These are phyloP conservation scores for Coenonympha arcania DNA, from an alignment of 2,888 invertebrate genomes.

Conservation along the genomic window DNA sequence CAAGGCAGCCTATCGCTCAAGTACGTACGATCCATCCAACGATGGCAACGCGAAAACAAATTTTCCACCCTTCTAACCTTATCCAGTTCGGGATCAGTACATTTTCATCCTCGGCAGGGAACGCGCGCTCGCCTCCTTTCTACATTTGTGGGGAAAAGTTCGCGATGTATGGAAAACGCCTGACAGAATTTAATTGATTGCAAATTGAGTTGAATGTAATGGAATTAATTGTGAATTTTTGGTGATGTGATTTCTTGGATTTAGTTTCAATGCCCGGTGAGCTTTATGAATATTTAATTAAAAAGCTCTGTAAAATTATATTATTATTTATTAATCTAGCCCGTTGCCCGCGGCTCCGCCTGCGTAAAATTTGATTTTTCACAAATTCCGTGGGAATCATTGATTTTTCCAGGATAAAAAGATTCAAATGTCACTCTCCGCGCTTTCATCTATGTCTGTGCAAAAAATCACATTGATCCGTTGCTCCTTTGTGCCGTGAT, in stretches of 20 bases:
- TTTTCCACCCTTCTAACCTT: constrained; percentile 8
- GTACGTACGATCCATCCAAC: not conserved
- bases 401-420: too few species aligned
- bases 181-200: not conserved
- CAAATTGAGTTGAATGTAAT: not conserved
- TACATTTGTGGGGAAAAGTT: constrained; percentile 6
- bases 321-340: too few species aligned
- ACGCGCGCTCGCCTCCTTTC: not conserved
- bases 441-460: too few species aligned
- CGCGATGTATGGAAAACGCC: constrained; percentile 2
- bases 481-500: too few species aligned
- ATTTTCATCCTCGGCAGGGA: constrained; percentile 2
- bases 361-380: too few species aligned
- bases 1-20: too few species aligned
- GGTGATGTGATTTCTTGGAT: constrained; percentile 18
- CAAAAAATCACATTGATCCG: too few species aligned
- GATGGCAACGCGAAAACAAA: constrained; percentile 7
- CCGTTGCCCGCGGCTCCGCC: too few species aligned
- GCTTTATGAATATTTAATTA: not conserved
- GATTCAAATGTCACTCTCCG: too few species aligned
- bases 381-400: too few species aligned
- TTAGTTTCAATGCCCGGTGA: constrained; percentile 28
- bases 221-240: not conserved
- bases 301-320: too few species aligned
- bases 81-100: constrained; percentile 12